These are phyloP conservation scores for Chrysochloris asiatica DNA, from an alignment of 2,113 vertebrate genomes.

Conservation along the genomic window DNA sequence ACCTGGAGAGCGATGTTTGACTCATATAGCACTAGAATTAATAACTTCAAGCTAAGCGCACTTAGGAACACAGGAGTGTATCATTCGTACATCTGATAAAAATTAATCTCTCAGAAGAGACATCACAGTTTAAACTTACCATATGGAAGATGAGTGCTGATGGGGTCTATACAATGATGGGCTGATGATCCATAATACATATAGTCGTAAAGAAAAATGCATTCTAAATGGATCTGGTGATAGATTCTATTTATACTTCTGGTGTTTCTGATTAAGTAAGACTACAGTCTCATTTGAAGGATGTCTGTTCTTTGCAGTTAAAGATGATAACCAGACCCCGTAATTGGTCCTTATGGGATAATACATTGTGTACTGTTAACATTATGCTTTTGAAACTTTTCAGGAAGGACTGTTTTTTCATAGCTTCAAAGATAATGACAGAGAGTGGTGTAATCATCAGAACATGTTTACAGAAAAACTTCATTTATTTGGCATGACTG, in stretches of 20 bases:
- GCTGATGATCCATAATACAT: slow-evolving; percentile 17
- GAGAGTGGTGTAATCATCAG: background rate
- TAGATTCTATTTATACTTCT: slow-evolving; percentile 46
- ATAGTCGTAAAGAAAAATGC: slow-evolving; percentile 47
- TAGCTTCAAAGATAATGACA: background rate
- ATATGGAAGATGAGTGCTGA: slow-evolving; percentile 1
- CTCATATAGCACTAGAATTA: background rate
- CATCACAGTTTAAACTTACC: background rate
- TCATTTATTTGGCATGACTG: background rate
- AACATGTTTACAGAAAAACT: background rate
- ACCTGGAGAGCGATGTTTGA: background rate
- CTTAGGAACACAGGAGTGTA: background rate
- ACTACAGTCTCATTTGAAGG: slow-evolving; percentile 28
- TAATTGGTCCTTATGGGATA: slow-evolving; percentile 61
- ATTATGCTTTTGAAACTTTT: slow-evolving; percentile 39
- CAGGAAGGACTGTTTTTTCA: background rate
- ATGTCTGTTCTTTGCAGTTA: slow-evolving; percentile 26
- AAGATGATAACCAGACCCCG: slow-evolving; percentile 40
- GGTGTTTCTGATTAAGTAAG: slow-evolving; percentile 47
- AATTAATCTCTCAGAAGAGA: background rate
- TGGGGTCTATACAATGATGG: background rate
- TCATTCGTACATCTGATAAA: background rate
- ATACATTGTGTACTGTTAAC: background rate
- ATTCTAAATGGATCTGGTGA: slow-evolving; percentile 22
- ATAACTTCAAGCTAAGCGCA: background rate